Conservation (phyloP, 2,113 vertebrate species). For the Notechis scutatus region DNA sequence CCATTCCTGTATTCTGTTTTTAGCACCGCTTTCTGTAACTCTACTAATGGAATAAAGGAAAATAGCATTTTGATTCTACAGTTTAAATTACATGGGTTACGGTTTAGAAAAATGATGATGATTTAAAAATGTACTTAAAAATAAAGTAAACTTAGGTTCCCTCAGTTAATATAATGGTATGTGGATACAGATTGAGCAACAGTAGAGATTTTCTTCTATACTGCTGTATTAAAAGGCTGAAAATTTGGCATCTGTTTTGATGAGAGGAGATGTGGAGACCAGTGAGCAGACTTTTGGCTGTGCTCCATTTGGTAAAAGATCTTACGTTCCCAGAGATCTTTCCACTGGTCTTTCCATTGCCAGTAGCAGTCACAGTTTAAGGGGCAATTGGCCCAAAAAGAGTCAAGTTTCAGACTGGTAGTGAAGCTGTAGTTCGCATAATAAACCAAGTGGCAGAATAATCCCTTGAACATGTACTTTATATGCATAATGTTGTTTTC, state of each 20-base stretch:
- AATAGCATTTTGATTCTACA: conserved; percentile 1
- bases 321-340: conserved; percentile 69
- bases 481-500: conserved; percentile 56
- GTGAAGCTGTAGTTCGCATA: conserved; percentile 64
- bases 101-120: neutral
- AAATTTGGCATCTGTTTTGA: conserved; percentile 60
- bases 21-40: neutral
- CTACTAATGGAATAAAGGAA: neutral
- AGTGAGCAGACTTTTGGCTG: conserved; percentile 64
- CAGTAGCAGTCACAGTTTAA: conserved; percentile 64
- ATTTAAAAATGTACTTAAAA: neutral
- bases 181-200: conserved; percentile 29
- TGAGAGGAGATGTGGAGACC: conserved; percentile 54
- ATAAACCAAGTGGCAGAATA: conserved; percentile 60
- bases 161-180: conserved; percentile 27
- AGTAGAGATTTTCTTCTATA: conserved; percentile 48
- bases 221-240: conserved; percentile 41
- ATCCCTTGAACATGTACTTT: conserved; percentile 40
- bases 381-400: conserved; percentile 62
- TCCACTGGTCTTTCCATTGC: conserved; percentile 70
- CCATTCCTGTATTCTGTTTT: neutral
- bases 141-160: conserved; percentile 18
- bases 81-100: neutral
- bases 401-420: conserved; percentile 63
- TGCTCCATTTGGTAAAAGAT: conserved; percentile 67